Conservation (phyloP, 2,113 vertebrate species). For the Xenopus laevis region DNA sequence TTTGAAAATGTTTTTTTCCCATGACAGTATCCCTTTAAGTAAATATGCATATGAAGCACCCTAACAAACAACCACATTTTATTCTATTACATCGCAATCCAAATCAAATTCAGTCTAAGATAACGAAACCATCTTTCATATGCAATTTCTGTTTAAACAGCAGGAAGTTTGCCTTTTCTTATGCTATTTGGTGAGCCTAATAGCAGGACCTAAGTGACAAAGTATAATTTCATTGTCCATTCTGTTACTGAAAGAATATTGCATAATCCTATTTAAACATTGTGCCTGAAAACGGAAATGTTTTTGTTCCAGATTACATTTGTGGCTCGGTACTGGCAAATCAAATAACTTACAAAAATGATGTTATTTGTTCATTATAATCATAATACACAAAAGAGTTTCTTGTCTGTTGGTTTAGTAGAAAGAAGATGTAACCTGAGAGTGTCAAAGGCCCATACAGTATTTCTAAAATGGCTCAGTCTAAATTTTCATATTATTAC, state of each 20-base stretch:
- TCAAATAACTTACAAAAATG: no score
- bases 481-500: no score
- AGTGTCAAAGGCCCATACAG: no score
- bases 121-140: conserved; percentile 3
- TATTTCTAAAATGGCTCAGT: no score
- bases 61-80: neutral
- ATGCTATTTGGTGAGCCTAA: conserved; percentile 15
- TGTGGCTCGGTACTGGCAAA: neutral
- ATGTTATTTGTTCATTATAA: no score
- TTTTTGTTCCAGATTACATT: neutral
- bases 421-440: no score
- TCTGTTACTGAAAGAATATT: conserved; percentile 8
- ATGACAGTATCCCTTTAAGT: no score
- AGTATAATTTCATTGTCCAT: conserved; percentile 21
- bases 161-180: conserved; percentile 23
- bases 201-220: conserved; percentile 21
- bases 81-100: conserved; percentile 5
- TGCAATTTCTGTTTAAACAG: conserved; percentile 26
- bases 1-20: no score
- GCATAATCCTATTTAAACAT: conserved; percentile 20
- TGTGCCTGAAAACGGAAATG: neutral
- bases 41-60: no score
- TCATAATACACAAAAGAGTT: no score
- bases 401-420: no score
- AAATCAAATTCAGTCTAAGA: neutral